Base-by-base conservation (phyloP, 2,113 vertebrate genomes). In the Nyctereutes procyonoides region DNA sequence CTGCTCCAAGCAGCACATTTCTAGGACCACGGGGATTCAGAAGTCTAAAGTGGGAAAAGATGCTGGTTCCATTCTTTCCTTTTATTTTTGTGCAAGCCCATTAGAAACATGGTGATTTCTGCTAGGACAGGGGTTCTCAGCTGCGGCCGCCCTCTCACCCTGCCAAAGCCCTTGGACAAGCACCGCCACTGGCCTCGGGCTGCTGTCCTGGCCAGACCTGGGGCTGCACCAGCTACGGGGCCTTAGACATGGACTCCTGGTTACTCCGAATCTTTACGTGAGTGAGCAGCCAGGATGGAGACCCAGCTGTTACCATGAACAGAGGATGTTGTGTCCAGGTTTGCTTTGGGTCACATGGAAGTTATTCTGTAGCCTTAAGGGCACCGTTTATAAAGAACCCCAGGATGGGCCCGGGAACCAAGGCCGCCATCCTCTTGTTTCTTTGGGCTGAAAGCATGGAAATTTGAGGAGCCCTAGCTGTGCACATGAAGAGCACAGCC, bases 291-390 rank as follows among this genome's bases (percentile, higher is more conserved):
- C 13, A 15, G 53, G 20, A 8, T 2, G 30, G 28, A 26, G 71
- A 62, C 14, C 7, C 2, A 9, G 13, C 8, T 22, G 2, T 12
- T 15, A 17, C 1, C 11, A 1, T 0, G 32, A 63, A 12, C 48
- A 58, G 22, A 55, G 71, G 38, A 69, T 8, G 4, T 28, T 24
- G 67, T 5, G 51, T 8, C 28, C 1, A 1, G 24, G 60, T 62
- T 51, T 69, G 53, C 71, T 60, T 30, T 63, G 84, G 69, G 26
- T n/a, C 28, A 4, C 32, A 6, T 0, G 14, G 32, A 55, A 7
- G 22, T 13, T 28, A 14, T 17, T 60, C 1, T 51, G 12, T 53
- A 35, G 48, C 26, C 2, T 48, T 14, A 26, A 77, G 28, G 43
- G 32, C 9, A 12, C 8, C 7, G 3, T 8, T 14, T 8, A 0